phyloP scores from a whole-genome alignment of 2,797 vertebrate genomes.

The Enteromius trimaculatus region DNA sequence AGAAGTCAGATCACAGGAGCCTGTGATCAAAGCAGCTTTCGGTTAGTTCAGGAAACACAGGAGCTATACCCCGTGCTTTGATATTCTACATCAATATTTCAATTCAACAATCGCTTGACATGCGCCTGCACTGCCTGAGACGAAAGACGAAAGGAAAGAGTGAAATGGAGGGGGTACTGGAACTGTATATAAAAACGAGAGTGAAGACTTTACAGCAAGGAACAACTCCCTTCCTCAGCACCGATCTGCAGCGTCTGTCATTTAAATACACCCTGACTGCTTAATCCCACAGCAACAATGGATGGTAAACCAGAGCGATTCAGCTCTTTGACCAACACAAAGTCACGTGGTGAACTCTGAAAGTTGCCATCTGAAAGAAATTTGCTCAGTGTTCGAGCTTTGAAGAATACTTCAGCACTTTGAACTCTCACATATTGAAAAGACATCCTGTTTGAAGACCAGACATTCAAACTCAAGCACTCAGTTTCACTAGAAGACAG shows the following conservation, averaged over 20 bases:
- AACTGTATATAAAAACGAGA: conserved; percentile 39
- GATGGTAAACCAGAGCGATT: conserved; percentile 26
- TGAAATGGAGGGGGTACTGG: conserved; percentile 50
- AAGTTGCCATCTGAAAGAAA: conserved; percentile 52
- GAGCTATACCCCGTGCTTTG: conserved; percentile 85
- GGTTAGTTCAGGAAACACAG: conserved; percentile 87
- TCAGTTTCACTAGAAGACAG: conserved; percentile 21
- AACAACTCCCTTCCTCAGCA: conserved; percentile 28
- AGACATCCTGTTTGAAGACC: conserved; percentile 58
- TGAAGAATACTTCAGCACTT: conserved; percentile 56
- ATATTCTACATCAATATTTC: conserved; percentile 89
- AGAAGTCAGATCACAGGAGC: conserved; percentile 88
- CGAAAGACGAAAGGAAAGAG: conserved; percentile 75
- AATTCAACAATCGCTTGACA: conserved; percentile 88
- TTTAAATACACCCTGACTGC: conserved; percentile 44
- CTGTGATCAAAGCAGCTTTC: conserved; percentile 85
- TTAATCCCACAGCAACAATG: conserved; percentile 35
- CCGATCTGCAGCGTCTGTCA: conserved; percentile 30
- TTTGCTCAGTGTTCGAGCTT: conserved; percentile 48
- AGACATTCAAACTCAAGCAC: conserved; percentile 46
- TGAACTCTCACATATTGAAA: conserved; percentile 56
- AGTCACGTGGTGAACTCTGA: conserved; percentile 45
- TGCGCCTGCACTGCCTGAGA: conserved; percentile 82
- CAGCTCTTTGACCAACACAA: conserved; percentile 26
- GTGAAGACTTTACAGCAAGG: conserved; percentile 38